Percentiles rank a stretch among this genome's conserved stretches.
Conservation (phyloP, 2,888 invertebrate species). For the Hirtodrosophila duncani region DNA sequence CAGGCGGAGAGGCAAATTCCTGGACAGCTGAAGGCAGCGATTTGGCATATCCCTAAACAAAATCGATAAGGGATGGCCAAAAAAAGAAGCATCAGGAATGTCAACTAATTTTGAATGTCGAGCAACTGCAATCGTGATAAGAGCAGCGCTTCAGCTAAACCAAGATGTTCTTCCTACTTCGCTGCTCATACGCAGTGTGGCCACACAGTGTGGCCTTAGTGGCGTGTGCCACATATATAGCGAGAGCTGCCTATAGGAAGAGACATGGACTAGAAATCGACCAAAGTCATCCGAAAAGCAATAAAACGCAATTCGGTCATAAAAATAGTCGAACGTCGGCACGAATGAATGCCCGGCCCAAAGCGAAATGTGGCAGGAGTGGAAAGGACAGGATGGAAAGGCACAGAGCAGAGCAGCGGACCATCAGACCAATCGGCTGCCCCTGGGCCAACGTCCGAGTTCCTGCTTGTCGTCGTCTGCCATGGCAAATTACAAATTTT, state of each 20-base stretch:
- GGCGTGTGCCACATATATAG: no score
- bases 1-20: conserved; percentile 43
- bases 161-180: conserved; percentile 19
- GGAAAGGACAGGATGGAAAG: not conserved
- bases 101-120: conserved; percentile 66
- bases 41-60: conserved; percentile 47
- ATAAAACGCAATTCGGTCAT: conserved; percentile 75
- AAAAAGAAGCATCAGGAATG: conserved; percentile 37
- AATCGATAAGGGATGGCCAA: conserved; percentile 58
- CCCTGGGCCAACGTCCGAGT: conserved; percentile 21
- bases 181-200: conserved; percentile 36
- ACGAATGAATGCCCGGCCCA: conserved; percentile 36
- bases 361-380: not conserved
- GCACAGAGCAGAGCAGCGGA: not conserved
- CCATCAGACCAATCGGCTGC: conserved; percentile 15
- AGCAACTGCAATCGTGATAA: conserved; percentile 22
- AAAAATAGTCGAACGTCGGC: conserved; percentile 65
- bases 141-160: conserved; percentile 8
- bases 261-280: conserved; percentile 19
- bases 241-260: no score
- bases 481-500: conserved; percentile 68
- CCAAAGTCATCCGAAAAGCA: conserved; percentile 43
- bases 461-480: conserved; percentile 43
- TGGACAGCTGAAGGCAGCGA: conserved; percentile 57
- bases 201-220: not conserved